Evolutionary conservation across 1,140 invertebrate genomes (phyloP).

Genomic region (Drosophila elegans): DNA sequence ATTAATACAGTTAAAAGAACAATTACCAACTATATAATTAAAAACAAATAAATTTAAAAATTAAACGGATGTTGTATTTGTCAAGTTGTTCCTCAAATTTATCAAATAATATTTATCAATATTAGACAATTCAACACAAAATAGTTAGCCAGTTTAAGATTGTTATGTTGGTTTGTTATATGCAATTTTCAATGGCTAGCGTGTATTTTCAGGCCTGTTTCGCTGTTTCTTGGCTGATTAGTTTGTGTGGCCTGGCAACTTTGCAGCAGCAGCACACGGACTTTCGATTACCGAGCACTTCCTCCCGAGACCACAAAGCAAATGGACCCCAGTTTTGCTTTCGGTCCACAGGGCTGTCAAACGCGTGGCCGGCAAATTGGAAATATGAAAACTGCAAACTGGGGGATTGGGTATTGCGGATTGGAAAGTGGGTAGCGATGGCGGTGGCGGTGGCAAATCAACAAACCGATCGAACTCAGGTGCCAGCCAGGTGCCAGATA

Average conservation of each 20-base stretch:
- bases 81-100: too few species aligned
- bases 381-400: conserved; percentile 64
- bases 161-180: too few species aligned
- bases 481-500: neutral
- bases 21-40: too few species aligned
- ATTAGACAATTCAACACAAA: neutral
- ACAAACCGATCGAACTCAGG: conserved; percentile 47
- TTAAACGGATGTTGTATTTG: too few species aligned
- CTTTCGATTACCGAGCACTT: conserved; percentile 3
- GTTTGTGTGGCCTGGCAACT: conserved; percentile 10
- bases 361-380: conserved; percentile 52
- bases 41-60: too few species aligned
- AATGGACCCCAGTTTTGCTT: conserved; percentile 22
- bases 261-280: neutral
- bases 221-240: conserved; percentile 20
- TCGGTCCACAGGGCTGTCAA: conserved; percentile 20
- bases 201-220: neutral
- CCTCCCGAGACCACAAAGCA: conserved; percentile 15
- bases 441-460: conserved; percentile 24
- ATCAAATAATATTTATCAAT: too few species aligned
- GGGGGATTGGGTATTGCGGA: neutral
- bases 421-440: neutral
- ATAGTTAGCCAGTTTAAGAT: neutral
- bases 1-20: too few species aligned
- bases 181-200: neutral